phyloP scores from a whole-genome alignment of 2,888 invertebrate genomes.

The Epinotia nisella region DNA sequence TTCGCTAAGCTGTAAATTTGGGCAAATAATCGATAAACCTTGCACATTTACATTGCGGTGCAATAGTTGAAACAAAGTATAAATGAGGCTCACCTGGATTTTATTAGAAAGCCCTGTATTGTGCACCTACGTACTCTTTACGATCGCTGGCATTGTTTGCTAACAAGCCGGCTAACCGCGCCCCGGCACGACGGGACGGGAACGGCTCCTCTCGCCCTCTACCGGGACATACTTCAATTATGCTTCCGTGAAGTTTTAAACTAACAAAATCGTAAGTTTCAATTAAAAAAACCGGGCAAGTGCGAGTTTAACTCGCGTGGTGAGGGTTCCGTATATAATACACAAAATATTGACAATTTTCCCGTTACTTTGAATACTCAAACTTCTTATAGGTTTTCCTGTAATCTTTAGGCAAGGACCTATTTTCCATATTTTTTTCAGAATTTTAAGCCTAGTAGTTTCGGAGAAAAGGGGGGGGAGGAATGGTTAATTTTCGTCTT shows the following conservation, averaged over 20 bases:
- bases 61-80: constrained; percentile 8
- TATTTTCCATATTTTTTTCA: no score
- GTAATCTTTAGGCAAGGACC: no score
- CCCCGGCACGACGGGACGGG: constrained; percentile 66
- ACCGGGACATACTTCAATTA: constrained; percentile 27
- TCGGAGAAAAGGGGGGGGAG: no score
- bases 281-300: no score
- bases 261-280: background rate
- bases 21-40: background rate
- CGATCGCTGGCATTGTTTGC: constrained; percentile 72
- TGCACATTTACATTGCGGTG: background rate
- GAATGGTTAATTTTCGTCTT: no score
- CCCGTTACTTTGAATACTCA: no score
- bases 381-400: no score
- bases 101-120: constrained; percentile 42
- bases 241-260: constrained; percentile 4
- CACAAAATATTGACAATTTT: no score
- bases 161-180: constrained; percentile 78
- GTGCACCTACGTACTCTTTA: constrained; percentile 56
- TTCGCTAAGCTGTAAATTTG: background rate
- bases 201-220: constrained; percentile 15
- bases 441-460: no score
- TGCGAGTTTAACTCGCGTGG: no score
- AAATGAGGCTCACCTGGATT: constrained; percentile 18
- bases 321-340: no score